Evolutionary conservation across 2,797 vertebrate species (phyloP).

Genomic region (Euthynnus affinis): DNA sequence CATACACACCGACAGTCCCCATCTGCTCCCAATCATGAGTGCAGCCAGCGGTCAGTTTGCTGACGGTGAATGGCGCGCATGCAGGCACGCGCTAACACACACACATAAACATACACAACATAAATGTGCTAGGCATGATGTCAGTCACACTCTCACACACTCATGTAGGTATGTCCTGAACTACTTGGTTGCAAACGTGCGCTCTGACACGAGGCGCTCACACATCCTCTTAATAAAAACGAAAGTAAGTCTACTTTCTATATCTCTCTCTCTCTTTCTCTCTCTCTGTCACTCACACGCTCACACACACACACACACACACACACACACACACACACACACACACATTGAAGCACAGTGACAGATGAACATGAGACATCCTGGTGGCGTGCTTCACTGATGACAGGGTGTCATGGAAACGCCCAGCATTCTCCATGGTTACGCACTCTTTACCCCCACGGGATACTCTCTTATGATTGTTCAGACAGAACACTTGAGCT

Average conservation of each 20-base stretch:
- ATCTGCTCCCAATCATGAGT: conserved; percentile 88
- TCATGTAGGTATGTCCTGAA: conserved; percentile 9
- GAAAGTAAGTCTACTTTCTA: conserved; percentile 39
- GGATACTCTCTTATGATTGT: conserved; percentile 74
- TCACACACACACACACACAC: conserved; percentile 8
- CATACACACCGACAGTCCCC: conserved; percentile 72
- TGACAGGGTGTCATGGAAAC: conserved; percentile 85
- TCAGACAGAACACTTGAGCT: conserved; percentile 75
- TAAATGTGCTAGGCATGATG: conserved; percentile 26
- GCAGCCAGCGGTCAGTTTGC: conserved; percentile 85
- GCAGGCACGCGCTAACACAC: conserved; percentile 25
- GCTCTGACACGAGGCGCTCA: conserved; percentile 11
- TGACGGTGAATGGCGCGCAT: conserved; percentile 50
- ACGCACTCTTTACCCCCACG: conserved; percentile 76
- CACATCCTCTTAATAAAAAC: conserved; percentile 35
- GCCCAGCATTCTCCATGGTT: conserved; percentile 81
- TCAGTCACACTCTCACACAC: conserved; percentile 19
- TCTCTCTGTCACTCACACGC: not conserved
- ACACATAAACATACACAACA: conserved; percentile 55
- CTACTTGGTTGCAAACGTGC: conserved; percentile 30
- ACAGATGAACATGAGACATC: conserved; percentile 78
- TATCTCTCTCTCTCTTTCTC: conserved; percentile 15
- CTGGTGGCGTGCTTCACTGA: conserved; percentile 66
- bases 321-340: conserved; percentile 28
- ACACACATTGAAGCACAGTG: conserved; percentile 34